phyloP scores from a whole-genome alignment of 35 echinoderm and acorn worm genomes.

The Ophioderma brevispina region DNA sequence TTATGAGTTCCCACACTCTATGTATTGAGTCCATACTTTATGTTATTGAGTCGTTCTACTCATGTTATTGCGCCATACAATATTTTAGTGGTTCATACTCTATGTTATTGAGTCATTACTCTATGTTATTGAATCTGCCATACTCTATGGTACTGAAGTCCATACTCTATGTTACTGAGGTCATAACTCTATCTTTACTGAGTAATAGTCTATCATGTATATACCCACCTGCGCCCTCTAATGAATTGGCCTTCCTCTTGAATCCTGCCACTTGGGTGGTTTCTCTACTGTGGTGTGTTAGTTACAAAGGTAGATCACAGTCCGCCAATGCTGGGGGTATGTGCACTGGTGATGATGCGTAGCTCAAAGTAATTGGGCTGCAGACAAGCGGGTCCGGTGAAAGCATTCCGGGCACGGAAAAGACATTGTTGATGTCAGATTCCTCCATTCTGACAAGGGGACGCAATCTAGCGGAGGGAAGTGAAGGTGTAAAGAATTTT shows the following conservation, averaged over 20 bases:
- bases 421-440: constrained; percentile 61
- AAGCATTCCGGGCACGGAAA: constrained; percentile 73
- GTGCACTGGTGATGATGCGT: constrained; percentile 24
- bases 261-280: constrained; percentile 52
- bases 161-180: not conserved
- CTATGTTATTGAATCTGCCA: not conserved
- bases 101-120: too few species aligned
- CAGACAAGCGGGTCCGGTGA: constrained; percentile 54
- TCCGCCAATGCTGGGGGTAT: constrained; percentile 49
- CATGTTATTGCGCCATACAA: too few species aligned
- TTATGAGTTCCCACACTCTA: too few species aligned
- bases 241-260: constrained; percentile 24
- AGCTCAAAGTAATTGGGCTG: constrained; percentile 15
- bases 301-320: constrained; percentile 54
- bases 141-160: not conserved
- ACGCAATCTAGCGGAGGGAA: too few species aligned
- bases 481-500: too few species aligned
- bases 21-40: too few species aligned
- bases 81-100: too few species aligned
- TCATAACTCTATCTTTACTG: not conserved
- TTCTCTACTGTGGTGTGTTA: constrained; percentile 57
- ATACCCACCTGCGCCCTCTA: constrained; percentile 11
- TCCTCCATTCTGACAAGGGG: constrained; percentile 80
- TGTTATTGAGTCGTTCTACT: too few species aligned
- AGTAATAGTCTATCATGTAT: too few species aligned